Evolutionary conservation across 1,140 invertebrate species (phyloP), one percentile per base, ranked within the genome.

Genomic region (Drosophila nannoptera): DNA sequence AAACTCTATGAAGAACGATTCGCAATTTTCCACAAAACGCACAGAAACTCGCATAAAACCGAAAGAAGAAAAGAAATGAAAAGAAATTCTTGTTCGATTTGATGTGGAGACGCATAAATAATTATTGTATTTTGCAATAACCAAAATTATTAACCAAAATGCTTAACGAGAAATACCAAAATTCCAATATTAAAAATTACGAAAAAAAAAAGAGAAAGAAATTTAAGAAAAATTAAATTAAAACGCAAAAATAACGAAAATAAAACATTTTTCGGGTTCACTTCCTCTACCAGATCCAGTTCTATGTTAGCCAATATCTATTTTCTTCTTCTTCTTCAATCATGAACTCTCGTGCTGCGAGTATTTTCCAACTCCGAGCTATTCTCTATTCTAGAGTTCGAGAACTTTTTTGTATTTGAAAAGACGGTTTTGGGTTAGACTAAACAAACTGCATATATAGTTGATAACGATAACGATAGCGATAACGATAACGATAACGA

Each of bases 261-360:
- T 87, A 89, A 89, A 89, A 89, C 87, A 89, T 89, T 89, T 89
- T 89, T 89, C 87, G 87, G 84, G 87, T 81, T 87, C 77, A 86
- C 77, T 71, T 84, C 22, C 22, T 52, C 53, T 77, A 43, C 49
- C 45, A 64, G 22, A 71, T 42, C 50, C 52, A 31, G 53, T 45
- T 56, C 67, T 49, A 78, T 58, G 66, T 71, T 50, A 53, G 59
- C 31, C 12, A 35, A 59, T 76, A 54, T 35, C 61, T 43, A 70
- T 2, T 58, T 52, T 60, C 45, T 16, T 64, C 42, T 52, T 12
- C 14, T 14, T 42, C 8, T 43, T 40, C 9, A 70, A 69, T 43
- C 45, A 60, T 32, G 14, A 42, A 12, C 8, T 42, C 60, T 77
- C 69, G 53, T 77, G 80, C 78, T 63, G 66, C 33, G 16, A 55